These are phyloP conservation scores for Andrena flavipes DNA, from an alignment of 2,888 invertebrate species.

Conservation along the genomic window DNA sequence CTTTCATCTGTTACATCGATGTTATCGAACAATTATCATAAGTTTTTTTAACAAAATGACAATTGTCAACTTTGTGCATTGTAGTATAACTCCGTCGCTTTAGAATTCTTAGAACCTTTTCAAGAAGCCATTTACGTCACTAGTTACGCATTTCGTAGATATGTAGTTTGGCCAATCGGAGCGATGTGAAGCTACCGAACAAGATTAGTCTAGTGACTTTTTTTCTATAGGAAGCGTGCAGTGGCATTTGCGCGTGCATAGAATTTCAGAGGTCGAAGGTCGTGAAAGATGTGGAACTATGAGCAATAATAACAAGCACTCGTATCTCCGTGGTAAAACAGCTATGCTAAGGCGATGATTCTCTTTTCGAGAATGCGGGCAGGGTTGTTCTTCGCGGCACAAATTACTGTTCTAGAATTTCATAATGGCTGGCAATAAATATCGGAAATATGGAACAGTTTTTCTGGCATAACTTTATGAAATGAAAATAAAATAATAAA, in stretches of 20 bases:
- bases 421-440: too few relatives aligned
- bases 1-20: neutral
- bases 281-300: neutral
- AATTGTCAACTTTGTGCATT: neutral
- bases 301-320: neutral
- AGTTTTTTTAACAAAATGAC: neutral
- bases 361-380: neutral
- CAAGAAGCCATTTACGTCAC: neutral
- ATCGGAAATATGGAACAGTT: too few relatives aligned
- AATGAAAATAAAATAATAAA: too few relatives aligned
- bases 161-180: neutral
- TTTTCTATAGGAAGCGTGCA: neutral
- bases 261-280: conserved; percentile 23
- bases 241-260: neutral
- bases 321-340: neutral
- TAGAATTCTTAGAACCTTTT: neutral
- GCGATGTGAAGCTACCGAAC: neutral
- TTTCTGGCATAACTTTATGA: too few relatives aligned
- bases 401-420: too few relatives aligned
- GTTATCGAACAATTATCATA: neutral
- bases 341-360: neutral
- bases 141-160: neutral
- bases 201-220: conserved; percentile 29
- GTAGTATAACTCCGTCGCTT: neutral
- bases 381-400: too few relatives aligned